Conservation (phyloP, 2,797 vertebrate genomes). For the Gorsachius magnificus region DNA sequence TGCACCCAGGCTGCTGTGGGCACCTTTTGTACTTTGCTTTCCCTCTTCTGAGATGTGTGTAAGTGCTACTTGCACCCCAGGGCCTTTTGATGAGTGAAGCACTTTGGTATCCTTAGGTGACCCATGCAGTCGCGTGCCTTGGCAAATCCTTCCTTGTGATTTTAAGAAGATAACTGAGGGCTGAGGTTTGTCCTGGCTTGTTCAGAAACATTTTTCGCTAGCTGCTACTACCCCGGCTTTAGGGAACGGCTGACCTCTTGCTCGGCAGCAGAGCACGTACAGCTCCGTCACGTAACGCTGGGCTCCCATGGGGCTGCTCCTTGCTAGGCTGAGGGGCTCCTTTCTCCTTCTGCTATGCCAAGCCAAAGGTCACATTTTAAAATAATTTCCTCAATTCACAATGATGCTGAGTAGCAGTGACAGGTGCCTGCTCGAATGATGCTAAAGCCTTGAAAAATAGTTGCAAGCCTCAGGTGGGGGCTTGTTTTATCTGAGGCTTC, state of each 20-base stretch:
- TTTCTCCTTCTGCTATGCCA: neutral
- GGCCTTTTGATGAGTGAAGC: neutral
- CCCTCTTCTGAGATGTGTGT: neutral
- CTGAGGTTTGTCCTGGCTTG: neutral
- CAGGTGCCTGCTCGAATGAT: slow-evolving; percentile 23
- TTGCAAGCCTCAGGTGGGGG: neutral
- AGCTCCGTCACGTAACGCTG: rapidly evolving
- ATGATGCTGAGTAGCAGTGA: slow-evolving; percentile 1
- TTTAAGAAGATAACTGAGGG: neutral
- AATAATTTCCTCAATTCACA: neutral
- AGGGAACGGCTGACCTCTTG: neutral
- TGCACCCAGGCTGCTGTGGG: neutral
- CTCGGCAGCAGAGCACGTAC: neutral
- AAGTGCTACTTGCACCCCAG: neutral
- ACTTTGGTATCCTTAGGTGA: neutral
- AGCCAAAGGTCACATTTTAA: slow-evolving; percentile 25
- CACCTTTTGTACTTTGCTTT: neutral
- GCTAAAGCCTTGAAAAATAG: neutral
- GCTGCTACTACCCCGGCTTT: neutral
- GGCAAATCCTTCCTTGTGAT: neutral
- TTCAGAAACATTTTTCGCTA: neutral
- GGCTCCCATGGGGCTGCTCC: neutral
- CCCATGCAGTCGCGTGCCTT: rapidly evolving
- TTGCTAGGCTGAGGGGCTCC: neutral
- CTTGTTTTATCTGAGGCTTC: neutral